phyloP scores from a whole-genome alignment of 2,113 vertebrate species.

The Agelaius phoeniceus region DNA sequence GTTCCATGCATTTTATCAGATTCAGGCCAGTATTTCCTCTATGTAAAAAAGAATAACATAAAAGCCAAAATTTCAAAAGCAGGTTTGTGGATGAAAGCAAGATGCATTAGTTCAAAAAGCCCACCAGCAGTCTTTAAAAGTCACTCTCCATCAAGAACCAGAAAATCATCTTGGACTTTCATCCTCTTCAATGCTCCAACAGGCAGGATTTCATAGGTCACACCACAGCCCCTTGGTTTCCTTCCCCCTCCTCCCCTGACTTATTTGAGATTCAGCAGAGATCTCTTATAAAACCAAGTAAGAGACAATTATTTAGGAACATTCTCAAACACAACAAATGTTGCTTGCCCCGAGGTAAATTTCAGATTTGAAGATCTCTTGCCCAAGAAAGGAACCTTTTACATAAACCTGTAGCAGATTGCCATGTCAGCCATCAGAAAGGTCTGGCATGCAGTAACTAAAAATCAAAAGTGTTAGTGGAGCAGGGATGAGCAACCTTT shows the following conservation, averaged over 20 bases:
- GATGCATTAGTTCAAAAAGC: neutral
- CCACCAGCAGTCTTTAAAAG: neutral
- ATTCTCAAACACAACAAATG: neutral
- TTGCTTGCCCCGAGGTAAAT: neutral
- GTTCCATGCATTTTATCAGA: neutral
- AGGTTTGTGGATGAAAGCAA: neutral
- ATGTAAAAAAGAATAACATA: neutral
- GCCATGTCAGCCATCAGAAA: fast-evolving
- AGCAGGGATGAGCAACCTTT: neutral
- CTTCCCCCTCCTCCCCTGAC: neutral
- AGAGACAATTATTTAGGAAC: neutral
- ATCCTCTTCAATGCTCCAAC: neutral
- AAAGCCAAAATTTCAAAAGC: neutral
- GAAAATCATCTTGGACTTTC: neutral
- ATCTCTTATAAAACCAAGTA: neutral
- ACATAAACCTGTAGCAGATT: fast-evolving
- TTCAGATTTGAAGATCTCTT: neutral
- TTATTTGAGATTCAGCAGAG: neutral
- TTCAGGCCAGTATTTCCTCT: neutral
- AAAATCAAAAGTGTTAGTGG: neutral
- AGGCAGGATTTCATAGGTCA: neutral
- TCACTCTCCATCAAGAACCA: neutral
- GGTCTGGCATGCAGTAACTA: fast-evolving
- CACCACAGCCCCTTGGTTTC: neutral
- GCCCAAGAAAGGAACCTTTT: neutral